Base-by-base conservation (phyloP, 2,113 vertebrate species). In the Lagopus muta region DNA sequence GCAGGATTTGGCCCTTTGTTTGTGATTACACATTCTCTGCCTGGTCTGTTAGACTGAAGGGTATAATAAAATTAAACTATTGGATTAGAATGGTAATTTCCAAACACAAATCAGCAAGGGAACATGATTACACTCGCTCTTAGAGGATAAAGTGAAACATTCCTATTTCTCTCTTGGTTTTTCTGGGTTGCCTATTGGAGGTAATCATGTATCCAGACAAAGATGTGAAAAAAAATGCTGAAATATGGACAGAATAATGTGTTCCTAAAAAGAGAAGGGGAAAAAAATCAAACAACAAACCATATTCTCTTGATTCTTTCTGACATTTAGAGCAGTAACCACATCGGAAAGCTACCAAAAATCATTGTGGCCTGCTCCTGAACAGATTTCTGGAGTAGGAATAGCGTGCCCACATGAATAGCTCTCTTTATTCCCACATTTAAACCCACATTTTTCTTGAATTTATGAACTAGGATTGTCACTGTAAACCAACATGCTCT, bases 41-140 rank as follows among this genome's bases (percentile, higher is more conserved):
- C 89, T 96, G 90, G 92, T 89, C 92, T 96, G 85, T 94, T 96
- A 95, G 85, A 89, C 89, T 94, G 94, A 97, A 96, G 88, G 66
- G 77, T 94, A 96, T 97, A 97, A 97, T 97, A 97, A 96, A 97
- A 97, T 97, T 97, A 97, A 98, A 81, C 86, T 95, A 97, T 96
- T 97, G 96, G 88, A 97, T 97, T 97, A 95, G 96, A 97, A 97
- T 97, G 97, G 97, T 97, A 96, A 97, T 97, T 97, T 97, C 94
- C 93, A 97, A 97, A 96, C 81, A 95, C 90, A 96, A 96, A 96
- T 96, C 87, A 96, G 95, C 89, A 88, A 94, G 92, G 87, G 96
- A 95, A 95, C 90, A 75, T 91, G 95, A 97, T 96, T 92, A 79
- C 94, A 94, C 96, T 97, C 96, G 91, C 91, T 96, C 88, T 86